phyloP scores from a whole-genome alignment of 2,113 vertebrate genomes.

The Bubo scandiacus region DNA sequence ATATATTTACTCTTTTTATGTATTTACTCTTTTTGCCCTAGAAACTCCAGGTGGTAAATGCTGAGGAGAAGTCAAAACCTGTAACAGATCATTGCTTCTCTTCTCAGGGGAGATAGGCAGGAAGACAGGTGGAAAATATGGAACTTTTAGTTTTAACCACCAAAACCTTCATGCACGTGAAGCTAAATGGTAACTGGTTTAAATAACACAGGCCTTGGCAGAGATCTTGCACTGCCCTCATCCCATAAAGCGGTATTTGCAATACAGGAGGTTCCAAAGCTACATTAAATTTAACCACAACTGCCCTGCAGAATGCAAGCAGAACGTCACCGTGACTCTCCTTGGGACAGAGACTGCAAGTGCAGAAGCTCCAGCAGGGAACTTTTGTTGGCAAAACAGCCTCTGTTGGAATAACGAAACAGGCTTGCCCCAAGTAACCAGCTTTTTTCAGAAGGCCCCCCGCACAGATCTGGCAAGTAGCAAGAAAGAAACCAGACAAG shows the following conservation, averaged over 20 bases:
- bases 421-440: rapidly evolving
- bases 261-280: not conserved
- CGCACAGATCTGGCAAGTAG: not conserved
- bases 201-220: not conserved
- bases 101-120: not conserved
- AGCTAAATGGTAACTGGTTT: not conserved
- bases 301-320: not conserved
- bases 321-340: not conserved
- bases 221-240: not conserved
- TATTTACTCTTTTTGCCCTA: not conserved
- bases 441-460: not conserved
- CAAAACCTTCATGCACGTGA: not conserved
- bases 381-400: not conserved
- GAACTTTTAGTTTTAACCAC: not conserved
- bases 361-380: not conserved
- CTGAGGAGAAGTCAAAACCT: not conserved
- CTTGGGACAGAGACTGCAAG: not conserved
- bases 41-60: not conserved
- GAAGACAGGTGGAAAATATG: not conserved
- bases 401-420: not conserved
- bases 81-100: not conserved
- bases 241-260: not conserved
- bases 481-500: not conserved
- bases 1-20: not conserved
- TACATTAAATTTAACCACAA: not conserved